Percentiles rank a stretch among this genome's conserved stretches.
Evolutionary conservation across 2,797 vertebrate genomes (phyloP).

Genomic region (Pristis pectinata): DNA sequence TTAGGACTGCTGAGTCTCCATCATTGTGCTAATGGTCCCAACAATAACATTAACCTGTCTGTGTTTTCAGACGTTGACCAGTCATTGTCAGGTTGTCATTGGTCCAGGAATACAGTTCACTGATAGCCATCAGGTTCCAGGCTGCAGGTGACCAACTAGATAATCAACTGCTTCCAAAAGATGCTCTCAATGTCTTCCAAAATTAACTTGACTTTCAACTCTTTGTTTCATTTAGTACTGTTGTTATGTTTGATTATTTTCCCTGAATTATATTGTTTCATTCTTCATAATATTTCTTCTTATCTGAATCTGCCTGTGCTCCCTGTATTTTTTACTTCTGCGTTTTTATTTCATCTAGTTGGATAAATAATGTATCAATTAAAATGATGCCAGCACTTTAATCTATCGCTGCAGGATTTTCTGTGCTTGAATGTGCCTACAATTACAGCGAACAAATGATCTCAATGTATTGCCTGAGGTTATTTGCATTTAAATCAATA

Average conservation of each 20-base stretch:
- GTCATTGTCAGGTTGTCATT: background rate
- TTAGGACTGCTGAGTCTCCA: background rate
- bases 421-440: background rate
- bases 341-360: background rate
- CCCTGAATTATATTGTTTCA: background rate
- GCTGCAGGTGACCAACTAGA: background rate
- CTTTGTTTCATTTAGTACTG: background rate
- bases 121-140: background rate
- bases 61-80: background rate
- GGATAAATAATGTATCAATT: background rate
- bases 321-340: background rate
- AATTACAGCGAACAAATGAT: background rate
- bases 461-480: background rate
- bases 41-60: background rate
- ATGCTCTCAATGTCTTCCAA: background rate
- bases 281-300: background rate
- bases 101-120: background rate
- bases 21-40: background rate
- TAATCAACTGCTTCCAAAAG: background rate
- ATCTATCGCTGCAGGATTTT: background rate
- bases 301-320: too few relatives aligned
- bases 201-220: too few relatives aligned
- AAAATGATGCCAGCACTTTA: background rate
- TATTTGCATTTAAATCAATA: background rate
- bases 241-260: background rate